Evolutionary conservation across 2,888 invertebrate genomes (phyloP).

Genomic region (Hemistola chrysoprasaria): DNA sequence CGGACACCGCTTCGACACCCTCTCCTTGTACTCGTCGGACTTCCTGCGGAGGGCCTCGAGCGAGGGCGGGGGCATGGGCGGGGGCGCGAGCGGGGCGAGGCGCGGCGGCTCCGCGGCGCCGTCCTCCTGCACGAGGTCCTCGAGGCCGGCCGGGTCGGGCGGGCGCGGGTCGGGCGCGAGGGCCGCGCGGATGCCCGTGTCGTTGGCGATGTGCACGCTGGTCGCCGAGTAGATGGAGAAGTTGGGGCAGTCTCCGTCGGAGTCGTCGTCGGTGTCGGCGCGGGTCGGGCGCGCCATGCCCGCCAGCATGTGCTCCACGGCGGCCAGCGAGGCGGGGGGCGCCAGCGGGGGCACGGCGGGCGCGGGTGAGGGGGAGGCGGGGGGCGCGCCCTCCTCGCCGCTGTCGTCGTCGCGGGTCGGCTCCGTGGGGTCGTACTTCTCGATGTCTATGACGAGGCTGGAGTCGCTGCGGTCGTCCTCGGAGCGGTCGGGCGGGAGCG

Average conservation of each 20-base stretch:
- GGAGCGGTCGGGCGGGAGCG: conserved; percentile 24
- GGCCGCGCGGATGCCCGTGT: conserved; percentile 36
- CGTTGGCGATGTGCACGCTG: conserved; percentile 88
- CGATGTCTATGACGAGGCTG: conserved; percentile 82
- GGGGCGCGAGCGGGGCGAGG: conserved; percentile 19
- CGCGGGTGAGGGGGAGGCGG: conserved; percentile 1
- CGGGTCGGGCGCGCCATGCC: conserved; percentile 51
- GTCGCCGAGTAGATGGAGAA: conserved; percentile 92
- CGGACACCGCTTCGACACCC: conserved; percentile 63
- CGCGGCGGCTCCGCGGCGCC: conserved; percentile 31
- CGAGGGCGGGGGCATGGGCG: conserved; percentile 5
- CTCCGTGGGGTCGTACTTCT: conserved; percentile 82
- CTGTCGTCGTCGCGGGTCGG: conserved; percentile 68
- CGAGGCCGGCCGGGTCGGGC: conserved; percentile 30
- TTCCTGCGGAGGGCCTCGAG: conserved; percentile 7
- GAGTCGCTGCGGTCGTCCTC: conserved; percentile 81
- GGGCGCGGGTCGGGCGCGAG: conserved; percentile 25
- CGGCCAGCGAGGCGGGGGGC: conserved; percentile 26
- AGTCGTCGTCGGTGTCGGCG: conserved; percentile 67
- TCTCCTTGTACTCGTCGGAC: conserved; percentile 58
- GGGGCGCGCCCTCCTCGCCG: conserved; percentile 40
- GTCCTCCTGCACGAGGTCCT: conserved; percentile 54
- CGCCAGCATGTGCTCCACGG: conserved; percentile 63
- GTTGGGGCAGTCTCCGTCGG: conserved; percentile 90
- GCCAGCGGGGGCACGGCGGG: conserved; percentile 2